Base-by-base conservation (phyloP, 2,888 invertebrate species). In the Encarsia formosa region DNA sequence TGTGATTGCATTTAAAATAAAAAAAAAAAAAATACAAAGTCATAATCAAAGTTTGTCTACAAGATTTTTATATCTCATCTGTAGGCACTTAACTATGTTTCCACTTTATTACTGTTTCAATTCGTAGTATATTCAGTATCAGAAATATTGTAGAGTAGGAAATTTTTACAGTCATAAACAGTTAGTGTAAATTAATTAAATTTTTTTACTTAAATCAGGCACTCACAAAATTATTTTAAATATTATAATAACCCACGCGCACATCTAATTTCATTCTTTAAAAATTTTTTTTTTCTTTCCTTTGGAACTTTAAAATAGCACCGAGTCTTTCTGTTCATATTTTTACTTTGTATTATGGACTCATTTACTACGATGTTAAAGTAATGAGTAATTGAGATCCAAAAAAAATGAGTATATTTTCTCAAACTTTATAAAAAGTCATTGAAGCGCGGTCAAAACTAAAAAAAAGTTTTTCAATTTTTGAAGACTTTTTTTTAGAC, bases 61-160 rank as follows among this genome's bases (percentile, higher is more conserved):
- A n/a, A n/a, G n/a, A 56, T 53, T 57, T 54, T 51, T 54, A 45
- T 58, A 61, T 59, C 65, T 57, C 65, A 65, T 61, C 64, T 65
- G 59, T 67, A 71, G 70, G 70, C 71, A 71, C 71, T 71, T 71
- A 53, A 59, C 71, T 70, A 71, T 68, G 68, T 69, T 69, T 69
- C 67, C 62, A 62, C 50, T 52, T 49, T 57, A 48, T 57, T 52
- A n/a, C n/a, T n/a, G n/a, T n/a, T n/a, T n/a, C n/a, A 50, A 48
- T 49, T 45, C 32, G 46, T 57, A 43, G 46, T 26, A 39, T 53
- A 49, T 47, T 9, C 37, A 48, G 31, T 57, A 24, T 53, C 26
- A 54, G 38, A 49, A 24, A 49, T 51, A 44, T 44, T 40, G 43
- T 40, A 42, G 39, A 29, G 38, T 37, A 56, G 53, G 31, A 52